Base-by-base conservation (phyloP, 2,113 vertebrate genomes). In the Lagopus muta region DNA sequence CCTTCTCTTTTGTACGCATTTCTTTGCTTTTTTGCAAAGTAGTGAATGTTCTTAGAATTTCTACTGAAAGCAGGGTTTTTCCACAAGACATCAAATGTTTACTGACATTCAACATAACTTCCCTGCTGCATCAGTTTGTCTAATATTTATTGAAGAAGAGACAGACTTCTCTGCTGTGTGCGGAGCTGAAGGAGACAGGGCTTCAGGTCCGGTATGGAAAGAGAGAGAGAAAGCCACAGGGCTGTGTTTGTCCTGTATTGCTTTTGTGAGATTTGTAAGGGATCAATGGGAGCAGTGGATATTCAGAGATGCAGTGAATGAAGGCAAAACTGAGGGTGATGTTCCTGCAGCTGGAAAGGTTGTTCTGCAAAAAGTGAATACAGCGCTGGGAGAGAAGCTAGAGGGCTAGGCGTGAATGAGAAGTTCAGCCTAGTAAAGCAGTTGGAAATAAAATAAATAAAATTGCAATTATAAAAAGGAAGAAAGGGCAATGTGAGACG, bases 301-400 rank as follows among this genome's bases (percentile, higher is more conserved):
- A 34, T 47, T 75, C 57, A 57, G 34, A 64, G 61, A 65, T 52
- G 58, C 0, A 2, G 9, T 7, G 43, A 47, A 15, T 12, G 34
- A 60, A 75, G 30, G 34, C 58, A 85, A 82, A 82, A 19, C n/a
- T 73, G 65, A 57, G 47, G 8, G 45, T 0, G 2, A 73, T 7
- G 15, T 42, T 38, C 50, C 42, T 42, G 67, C 50, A 83, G 54
- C 55, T 64, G 73, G 14, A 72, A 55, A 42, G 0, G 0, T 16
- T 18, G 66, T 4, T 72, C 64, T 60, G 32, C 42, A 60, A 72
- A 84, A 69, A 30, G 52, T 67, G 40, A 22, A 45, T 10, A 10
- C 1, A n/a, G 38, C n/a, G 55, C 47, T 42, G 38, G 38, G 32
- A 40, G 3, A 38, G 27, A 40, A 75, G 45, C 1, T 13, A 24